Evolutionary conservation across 2,888 invertebrate species (phyloP), one percentile per base, ranked within the genome.

Genomic region (Pseudococcus viburni): DNA sequence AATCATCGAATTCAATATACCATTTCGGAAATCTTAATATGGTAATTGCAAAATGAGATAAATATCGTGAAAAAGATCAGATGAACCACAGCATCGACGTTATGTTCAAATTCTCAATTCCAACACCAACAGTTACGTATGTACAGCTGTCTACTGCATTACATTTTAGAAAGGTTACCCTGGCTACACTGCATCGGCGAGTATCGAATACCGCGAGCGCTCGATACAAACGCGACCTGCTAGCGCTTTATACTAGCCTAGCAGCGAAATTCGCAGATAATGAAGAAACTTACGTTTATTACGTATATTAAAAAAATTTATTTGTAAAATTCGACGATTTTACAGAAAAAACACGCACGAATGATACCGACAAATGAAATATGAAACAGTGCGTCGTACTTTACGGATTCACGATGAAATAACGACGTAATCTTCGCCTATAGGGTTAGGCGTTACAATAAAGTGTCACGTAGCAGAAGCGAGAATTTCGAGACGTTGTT

Each of bases 281-380:
- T 87, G 87, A 87, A 87, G 87, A 87, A 87, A 87, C 87, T 87
- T 80, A 51, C 77, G 77, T 87, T 87, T 87, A 87, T 87, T 87
- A 80, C 87, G 77, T 87, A 80, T 51, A 80, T 87, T 80, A 80
- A 80, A 80, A 80, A 80, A 80, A 42, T n/a, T 80, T 80, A 80
- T 80, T 80, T 80, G 22, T 77, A 59, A 59, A 86, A 64, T 64
- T 86, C 51, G 85, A 85, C 51, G 85, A 80, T 80, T 80, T 80
- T 80, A 80, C 80, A 80, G 80, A 80, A 80, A 77, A 80, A 80
- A 22, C 42, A 80, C 73, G 55, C 46, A 87, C 73, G 68, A 73
- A 73, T 33, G 33, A 73, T 73, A 73, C 26, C 68, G 68, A 73
- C 68, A 73, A 59, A 59, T 59, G 59, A 59, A 59, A 59, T 59